A percentile compares a stretch with the other conserved stretches of the same genome.
phyloP scores from a whole-genome alignment of 92 coral and sea anemone genomes.

The Porites lobata region DNA sequence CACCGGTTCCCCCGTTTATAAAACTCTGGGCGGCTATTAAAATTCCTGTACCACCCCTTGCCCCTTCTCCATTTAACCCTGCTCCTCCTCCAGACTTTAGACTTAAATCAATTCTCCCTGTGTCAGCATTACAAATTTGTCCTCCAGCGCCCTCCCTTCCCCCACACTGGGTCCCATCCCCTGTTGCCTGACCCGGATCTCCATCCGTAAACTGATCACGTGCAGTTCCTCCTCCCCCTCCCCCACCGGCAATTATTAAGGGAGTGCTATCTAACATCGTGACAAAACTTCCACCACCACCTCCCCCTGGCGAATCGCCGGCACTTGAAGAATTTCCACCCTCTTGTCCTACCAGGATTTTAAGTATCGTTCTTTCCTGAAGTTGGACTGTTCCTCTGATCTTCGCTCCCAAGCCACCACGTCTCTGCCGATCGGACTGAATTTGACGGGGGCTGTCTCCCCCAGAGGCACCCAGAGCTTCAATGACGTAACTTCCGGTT shows the following conservation, averaged over 20 bases:
- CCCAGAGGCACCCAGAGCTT: conserved; percentile 87
- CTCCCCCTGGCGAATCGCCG: conserved; percentile 74
- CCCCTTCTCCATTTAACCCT: conserved; percentile 50
- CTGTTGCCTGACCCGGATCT: conserved; percentile 79
- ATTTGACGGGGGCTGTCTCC: conserved; percentile 64
- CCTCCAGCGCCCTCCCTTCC: conserved; percentile 73
- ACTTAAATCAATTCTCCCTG: background rate
- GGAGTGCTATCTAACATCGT: conserved; percentile 52
- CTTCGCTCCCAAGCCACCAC: conserved; percentile 89
- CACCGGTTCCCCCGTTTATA: conserved; percentile 54
- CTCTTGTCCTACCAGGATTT: conserved; percentile 85
- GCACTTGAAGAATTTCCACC: conserved; percentile 31
- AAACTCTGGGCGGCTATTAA: background rate
- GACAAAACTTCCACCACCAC: conserved; percentile 95
- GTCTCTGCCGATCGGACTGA: conserved; percentile 31
- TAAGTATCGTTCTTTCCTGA: conserved; percentile 31
- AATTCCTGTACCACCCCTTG: conserved; percentile 55
- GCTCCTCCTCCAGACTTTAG: conserved; percentile 56
- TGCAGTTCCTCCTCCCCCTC: conserved; percentile 87
- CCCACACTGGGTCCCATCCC: conserved; percentile 74
- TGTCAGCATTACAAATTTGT: conserved; percentile 35
- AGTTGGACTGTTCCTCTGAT: conserved; percentile 74
- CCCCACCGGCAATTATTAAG: conserved; percentile 90
- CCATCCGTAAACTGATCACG: conserved; percentile 53
- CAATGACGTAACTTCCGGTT: conserved; percentile 78